A percentile compares a stretch with the other conserved stretches of the same genome.
These are phyloP conservation scores for Gobius niger DNA, from an alignment of 2,113 vertebrate species.

Conservation along the genomic window DNA sequence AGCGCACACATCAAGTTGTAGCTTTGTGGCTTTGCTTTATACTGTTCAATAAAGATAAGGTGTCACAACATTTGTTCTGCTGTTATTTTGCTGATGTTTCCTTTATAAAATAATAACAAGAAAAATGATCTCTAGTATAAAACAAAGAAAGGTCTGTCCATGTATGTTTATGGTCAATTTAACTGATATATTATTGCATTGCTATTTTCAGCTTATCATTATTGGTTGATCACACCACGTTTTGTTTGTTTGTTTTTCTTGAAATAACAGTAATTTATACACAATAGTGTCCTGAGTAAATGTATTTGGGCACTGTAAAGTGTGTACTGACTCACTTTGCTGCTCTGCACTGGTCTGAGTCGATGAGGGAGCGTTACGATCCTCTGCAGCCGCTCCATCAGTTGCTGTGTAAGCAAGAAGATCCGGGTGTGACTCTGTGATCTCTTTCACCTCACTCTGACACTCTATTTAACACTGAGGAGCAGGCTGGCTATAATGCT, in stretches of 20 bases:
- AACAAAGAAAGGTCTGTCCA: too few relatives aligned
- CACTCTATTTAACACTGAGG: constrained; percentile 15
- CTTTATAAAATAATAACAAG: neutral
- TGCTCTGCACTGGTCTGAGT: constrained; percentile 86
- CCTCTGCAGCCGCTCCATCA: constrained; percentile 89
- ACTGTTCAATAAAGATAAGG: neutral
- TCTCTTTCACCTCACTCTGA: constrained; percentile 19
- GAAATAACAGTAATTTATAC: too few relatives aligned
- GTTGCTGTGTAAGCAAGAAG: constrained; percentile 77
- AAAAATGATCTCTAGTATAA: too few relatives aligned
- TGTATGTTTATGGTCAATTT: too few relatives aligned
- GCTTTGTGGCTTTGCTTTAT: neutral
- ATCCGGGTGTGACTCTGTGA: constrained; percentile 36
- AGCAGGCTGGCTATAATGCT: neutral
- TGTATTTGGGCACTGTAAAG: too few relatives aligned
- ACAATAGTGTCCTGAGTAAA: too few relatives aligned
- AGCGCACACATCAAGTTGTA: neutral
- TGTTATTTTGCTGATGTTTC: neutral
- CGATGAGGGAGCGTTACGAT: constrained; percentile 86
- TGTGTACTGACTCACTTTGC: constrained; percentile 79
- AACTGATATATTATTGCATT: too few relatives aligned
- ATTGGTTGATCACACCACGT: too few relatives aligned
- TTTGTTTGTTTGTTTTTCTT: too few relatives aligned
- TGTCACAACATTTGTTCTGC: neutral
- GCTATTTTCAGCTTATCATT: too few relatives aligned